Conservation (phyloP, 2,113 vertebrate species). For the Psilopsiagon aurifrons region DNA sequence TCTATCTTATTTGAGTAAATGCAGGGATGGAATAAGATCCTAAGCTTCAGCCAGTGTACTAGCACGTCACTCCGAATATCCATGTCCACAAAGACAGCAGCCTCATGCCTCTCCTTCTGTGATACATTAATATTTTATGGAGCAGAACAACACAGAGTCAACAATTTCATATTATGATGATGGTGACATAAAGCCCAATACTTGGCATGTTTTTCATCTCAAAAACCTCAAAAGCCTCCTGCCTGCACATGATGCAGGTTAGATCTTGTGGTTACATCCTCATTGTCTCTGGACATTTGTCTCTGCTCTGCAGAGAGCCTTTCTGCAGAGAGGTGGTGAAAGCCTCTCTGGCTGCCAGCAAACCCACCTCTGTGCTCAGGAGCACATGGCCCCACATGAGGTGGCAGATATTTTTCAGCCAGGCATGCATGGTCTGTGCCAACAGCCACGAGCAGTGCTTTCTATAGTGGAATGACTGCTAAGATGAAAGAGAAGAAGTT, state of each 20-base stretch:
- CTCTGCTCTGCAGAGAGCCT: not conserved
- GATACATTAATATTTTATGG: conserved; percentile 40
- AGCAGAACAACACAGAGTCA: conserved; percentile 28
- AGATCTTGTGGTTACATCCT: not conserved
- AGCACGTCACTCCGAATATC: not conserved
- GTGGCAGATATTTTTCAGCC: not conserved
- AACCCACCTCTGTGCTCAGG: not conserved
- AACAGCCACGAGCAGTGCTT: not conserved
- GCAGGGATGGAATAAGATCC: not conserved
- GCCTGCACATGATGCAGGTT: not conserved
- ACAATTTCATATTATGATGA: conserved; percentile 2
- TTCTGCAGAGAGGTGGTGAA: not conserved
- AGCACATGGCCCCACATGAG: accelerated
- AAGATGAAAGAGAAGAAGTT: not conserved
- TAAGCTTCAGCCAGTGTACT: not conserved
- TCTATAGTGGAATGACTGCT: not conserved
- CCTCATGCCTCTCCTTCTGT: not conserved
- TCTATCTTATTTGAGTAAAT: conserved; percentile 14
- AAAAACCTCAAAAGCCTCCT: not conserved
- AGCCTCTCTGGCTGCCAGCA: not conserved
- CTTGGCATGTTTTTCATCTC: not conserved
- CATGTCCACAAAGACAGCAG: not conserved
- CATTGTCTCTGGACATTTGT: not conserved
- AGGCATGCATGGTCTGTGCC: not conserved
- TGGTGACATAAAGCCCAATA: not conserved